phyloP scores from a whole-genome alignment of 2,797 vertebrate species.

The Coendou prehensilis region DNA sequence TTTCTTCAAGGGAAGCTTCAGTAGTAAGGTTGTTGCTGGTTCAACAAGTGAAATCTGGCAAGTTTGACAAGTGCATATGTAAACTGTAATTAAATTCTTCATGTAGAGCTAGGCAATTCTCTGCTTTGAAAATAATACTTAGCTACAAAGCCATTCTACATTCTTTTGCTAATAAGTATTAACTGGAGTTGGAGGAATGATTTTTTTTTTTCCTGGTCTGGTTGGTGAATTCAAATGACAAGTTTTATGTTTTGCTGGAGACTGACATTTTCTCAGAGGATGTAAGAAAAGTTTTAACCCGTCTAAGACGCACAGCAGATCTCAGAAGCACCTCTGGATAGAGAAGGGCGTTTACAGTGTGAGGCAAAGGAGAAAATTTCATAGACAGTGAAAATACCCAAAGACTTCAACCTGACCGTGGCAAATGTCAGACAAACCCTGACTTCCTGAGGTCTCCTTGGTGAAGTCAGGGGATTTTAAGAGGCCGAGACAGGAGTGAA shows the following conservation, averaged over 20 bases:
- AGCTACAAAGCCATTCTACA: conserved; percentile 64
- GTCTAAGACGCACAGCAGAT: not conserved
- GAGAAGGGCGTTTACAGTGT: not conserved
- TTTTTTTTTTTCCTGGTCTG: conserved; percentile 67
- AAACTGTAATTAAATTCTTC: conserved; percentile 76
- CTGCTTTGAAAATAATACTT: conserved; percentile 75
- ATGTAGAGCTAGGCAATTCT: conserved; percentile 74
- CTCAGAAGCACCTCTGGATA: conserved; percentile 49
- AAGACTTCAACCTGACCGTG: not conserved
- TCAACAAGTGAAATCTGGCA: conserved; percentile 58
- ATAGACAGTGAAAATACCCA: not conserved
- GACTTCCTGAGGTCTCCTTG: not conserved
- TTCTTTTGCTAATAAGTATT: conserved; percentile 79
- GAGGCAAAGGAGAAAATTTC: not conserved
- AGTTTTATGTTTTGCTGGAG: conserved; percentile 64
- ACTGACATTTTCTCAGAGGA: conserved; percentile 8
- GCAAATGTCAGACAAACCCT: not conserved
- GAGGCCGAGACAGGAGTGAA: not conserved
- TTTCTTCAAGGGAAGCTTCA: conserved; percentile 76
- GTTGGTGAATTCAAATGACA: conserved; percentile 64
- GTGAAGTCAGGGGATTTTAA: not conserved
- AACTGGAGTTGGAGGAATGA: conserved; percentile 66
- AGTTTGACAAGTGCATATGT: conserved; percentile 69
- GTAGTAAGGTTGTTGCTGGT: conserved; percentile 55
- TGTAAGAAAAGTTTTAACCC: not conserved